Base-by-base conservation (phyloP, 2,888 invertebrate species). In the Ormyrus nitidulus region DNA sequence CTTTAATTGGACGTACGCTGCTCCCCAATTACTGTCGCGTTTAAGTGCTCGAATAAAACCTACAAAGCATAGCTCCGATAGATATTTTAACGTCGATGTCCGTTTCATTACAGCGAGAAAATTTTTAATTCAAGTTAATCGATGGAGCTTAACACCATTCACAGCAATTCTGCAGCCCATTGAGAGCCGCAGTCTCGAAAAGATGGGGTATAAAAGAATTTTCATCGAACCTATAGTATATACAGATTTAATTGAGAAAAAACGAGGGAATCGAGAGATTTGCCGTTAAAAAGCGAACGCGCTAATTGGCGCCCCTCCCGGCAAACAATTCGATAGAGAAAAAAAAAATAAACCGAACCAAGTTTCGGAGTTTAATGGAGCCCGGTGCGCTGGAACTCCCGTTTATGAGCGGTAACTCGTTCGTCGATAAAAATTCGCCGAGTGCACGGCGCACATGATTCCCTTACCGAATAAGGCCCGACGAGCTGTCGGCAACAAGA, bases 11-110 rank as follows among this genome's bases (percentile, higher is more conserved):
- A 72, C 62, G 72, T 19, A 19, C 82, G 78, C 77, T 72, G 82
- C 79, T 79, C 82, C 74, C 82, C 83, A 84, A 84, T 84, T 84
- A 83, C 19, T 19, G 19, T 19, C 19, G 19, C 19, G 19, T 19
- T 19, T 19, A 19, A 19, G 19, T 19, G 19, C 19, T 19, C 19
- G 19, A 19, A 19, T 19, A 19, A 19, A 19, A 19, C 19, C 19
- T 19, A 19, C 19, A 19, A 19, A 19, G 19, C 19, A 2, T 82
- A 83, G 80, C 82, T 80, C 75, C 19, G 19, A 19, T 19, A 19
- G 19, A 19, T 19, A 19, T 19, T 19, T 19, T 19, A 19, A 19
- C 19, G 19, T 19, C 19, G 19, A 19, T 19, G 19, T 2, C 19
- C 19, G 19, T 19, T 13, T 13, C 2, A 19, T 19, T 19, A 19